Evolutionary conservation across 2,888 invertebrate genomes (phyloP), one percentile per base, ranked within the genome.

Genomic region (Tachina grossa): DNA sequence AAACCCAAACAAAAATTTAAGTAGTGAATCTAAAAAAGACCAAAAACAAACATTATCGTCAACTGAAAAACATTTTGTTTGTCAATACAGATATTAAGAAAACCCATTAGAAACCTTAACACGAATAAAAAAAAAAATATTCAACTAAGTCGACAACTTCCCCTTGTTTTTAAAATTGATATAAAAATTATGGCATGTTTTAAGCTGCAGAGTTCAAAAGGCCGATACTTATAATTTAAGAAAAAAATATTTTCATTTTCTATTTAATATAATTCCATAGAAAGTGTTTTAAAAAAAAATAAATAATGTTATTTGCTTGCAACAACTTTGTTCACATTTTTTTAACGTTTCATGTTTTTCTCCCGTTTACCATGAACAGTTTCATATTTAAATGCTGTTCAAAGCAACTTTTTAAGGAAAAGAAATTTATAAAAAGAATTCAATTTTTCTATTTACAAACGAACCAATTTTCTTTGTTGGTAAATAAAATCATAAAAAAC

Each of bases 381-480:
- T 75, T 63, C 22, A 14, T 63, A 43, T 41, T 51, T 9, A 51
- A 75, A 53, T 61, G 5, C 22, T 61, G 8, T n/a, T 75, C 43
- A 43, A 63, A 53, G 51, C 9, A 65, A 45, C 63, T 11, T 55
- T 53, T 65, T 47, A 39, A 45, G 16, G 2, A 8, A 31, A 71
- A 71, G 11, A 71, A 71, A 55, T 39, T 41, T 71, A n/a, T 13
- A 53, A 55, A 13, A 13, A 16, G 65, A 72, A 65, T 39, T 72
- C 55, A 55, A 41, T 57, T 71, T 79, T 65, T 13, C 8, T 14
- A 13, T 71, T n/a, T 53, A 43, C 61, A 72, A 79, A 79, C 41
- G 43, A 72, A 80, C 45, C 53, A 53, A 63, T 71, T 61, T 78
- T 63, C 16, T 69, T 14, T 45, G 19, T 14, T 45, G 19, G 53